These are phyloP conservation scores for Microtus richardsoni DNA, from an alignment of 2,113 vertebrate genomes.

Conservation along the genomic window DNA sequence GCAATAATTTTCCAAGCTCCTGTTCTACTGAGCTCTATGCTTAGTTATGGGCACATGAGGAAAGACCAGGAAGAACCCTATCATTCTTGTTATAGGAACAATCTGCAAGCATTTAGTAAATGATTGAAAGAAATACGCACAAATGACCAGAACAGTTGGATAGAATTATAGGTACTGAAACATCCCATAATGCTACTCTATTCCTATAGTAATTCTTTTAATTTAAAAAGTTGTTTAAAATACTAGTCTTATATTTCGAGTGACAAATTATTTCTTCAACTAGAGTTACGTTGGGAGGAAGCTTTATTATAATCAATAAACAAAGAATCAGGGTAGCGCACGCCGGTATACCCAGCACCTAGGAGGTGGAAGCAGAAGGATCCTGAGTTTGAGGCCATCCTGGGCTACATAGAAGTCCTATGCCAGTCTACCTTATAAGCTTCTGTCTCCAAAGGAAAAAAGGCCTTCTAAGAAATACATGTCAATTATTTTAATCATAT, in stretches of 20 bases:
- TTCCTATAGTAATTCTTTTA: neutral
- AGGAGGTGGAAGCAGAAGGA: neutral
- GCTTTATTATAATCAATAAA: neutral
- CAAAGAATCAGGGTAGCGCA: too few relatives aligned
- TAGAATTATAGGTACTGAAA: neutral
- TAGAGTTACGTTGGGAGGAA: constrained; percentile 30
- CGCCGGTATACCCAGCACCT: neutral
- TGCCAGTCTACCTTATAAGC: neutral
- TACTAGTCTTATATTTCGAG: constrained; percentile 44
- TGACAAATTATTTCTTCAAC: constrained; percentile 5
- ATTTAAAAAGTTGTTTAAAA: constrained; percentile 7
- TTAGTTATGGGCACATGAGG: neutral
- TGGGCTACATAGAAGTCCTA: neutral
- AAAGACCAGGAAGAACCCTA: neutral
- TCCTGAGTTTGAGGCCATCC: neutral
- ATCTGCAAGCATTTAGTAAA: neutral
- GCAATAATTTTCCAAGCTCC: constrained; percentile 40
- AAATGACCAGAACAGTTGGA: constrained; percentile 40
- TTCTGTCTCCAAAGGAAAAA: neutral
- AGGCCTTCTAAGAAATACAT: constrained; percentile 45
- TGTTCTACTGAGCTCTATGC: neutral
- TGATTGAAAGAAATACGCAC: neutral
- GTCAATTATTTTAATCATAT: constrained; percentile 24
- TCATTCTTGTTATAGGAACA: constrained; percentile 4
- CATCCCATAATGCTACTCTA: neutral